Conservation (phyloP, 2,113 vertebrate species). For the Condylura cristata region DNA sequence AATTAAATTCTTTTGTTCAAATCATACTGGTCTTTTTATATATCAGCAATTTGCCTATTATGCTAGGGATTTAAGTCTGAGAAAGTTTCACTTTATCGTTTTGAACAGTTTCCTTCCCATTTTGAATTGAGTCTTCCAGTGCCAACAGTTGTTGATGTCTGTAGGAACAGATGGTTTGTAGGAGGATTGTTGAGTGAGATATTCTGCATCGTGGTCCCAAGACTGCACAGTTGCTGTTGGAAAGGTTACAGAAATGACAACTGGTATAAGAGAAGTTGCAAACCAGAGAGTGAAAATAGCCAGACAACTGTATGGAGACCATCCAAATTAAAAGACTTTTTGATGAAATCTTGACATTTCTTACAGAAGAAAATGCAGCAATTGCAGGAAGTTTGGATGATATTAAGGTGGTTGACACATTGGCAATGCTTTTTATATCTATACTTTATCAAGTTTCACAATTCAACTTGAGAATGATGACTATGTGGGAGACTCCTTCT, state of each 20-base stretch:
- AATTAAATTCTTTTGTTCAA: neutral
- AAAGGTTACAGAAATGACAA: constrained; percentile 80
- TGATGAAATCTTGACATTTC: constrained; percentile 66
- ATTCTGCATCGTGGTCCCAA: constrained; percentile 65
- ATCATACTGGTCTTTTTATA: neutral
- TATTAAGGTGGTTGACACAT: constrained; percentile 56
- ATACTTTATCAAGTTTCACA: constrained; percentile 51
- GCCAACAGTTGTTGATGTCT: constrained; percentile 67
- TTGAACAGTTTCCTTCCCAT: constrained; percentile 49
- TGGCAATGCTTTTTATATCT: constrained; percentile 59
- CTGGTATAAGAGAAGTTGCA: constrained; percentile 70
- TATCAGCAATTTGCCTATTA: constrained; percentile 24
- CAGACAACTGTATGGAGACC: constrained; percentile 73
- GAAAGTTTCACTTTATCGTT: constrained; percentile 52
- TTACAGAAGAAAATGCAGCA: constrained; percentile 52
- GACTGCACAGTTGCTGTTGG: constrained; percentile 78
- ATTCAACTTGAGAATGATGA: constrained; percentile 12
- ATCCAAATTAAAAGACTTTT: constrained; percentile 64
- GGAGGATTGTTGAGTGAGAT: constrained; percentile 74
- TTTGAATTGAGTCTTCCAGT: constrained; percentile 21
- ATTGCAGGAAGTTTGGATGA: constrained; percentile 40
- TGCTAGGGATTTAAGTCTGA: neutral
- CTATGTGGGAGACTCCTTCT: neutral
- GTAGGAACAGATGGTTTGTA: constrained; percentile 73
- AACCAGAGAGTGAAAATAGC: constrained; percentile 73